Evolutionary conservation across 2,888 invertebrate genomes (phyloP).

Genomic region (Pyrocoelia pectoralis): DNA sequence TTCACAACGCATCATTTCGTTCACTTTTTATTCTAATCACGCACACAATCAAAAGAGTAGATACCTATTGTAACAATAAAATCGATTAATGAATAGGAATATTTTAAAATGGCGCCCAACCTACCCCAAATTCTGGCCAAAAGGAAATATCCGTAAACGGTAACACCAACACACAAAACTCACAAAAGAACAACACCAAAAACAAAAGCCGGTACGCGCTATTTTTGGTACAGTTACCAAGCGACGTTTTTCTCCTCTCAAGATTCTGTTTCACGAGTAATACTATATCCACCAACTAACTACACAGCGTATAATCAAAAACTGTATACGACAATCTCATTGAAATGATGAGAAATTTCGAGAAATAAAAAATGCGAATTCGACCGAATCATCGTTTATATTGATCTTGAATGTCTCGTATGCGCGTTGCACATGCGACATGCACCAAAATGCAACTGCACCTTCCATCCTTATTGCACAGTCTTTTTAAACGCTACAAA

Average conservation of each 20-base stretch:
- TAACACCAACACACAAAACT: not conserved
- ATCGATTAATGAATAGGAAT: not conserved
- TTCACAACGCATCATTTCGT: no score
- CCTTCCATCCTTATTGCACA: conserved; percentile 30
- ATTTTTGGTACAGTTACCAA: conserved; percentile 32
- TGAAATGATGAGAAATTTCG: no score
- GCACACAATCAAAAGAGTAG: no score
- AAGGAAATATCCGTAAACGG: not conserved
- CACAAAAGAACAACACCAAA: conserved; percentile 6
- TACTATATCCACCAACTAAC: not conserved
- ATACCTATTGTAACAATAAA: no score
- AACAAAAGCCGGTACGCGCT: conserved; percentile 18
- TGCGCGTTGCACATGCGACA: conserved; percentile 38
- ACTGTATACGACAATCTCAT: no score
- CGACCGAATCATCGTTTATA: conserved; percentile 33
- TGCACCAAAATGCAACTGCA: conserved; percentile 36
- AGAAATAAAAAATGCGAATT: conserved; percentile 16
- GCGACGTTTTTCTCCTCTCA: conserved; percentile 10
- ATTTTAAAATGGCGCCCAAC: not conserved
- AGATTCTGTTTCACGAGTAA: not conserved
- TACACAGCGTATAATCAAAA: no score
- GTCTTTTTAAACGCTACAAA: conserved; percentile 18
- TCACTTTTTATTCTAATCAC: no score
- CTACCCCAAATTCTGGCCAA: not conserved
- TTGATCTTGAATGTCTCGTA: conserved; percentile 34